Conservation (phyloP, 2,888 invertebrate species). For the Aquatica leii region DNA sequence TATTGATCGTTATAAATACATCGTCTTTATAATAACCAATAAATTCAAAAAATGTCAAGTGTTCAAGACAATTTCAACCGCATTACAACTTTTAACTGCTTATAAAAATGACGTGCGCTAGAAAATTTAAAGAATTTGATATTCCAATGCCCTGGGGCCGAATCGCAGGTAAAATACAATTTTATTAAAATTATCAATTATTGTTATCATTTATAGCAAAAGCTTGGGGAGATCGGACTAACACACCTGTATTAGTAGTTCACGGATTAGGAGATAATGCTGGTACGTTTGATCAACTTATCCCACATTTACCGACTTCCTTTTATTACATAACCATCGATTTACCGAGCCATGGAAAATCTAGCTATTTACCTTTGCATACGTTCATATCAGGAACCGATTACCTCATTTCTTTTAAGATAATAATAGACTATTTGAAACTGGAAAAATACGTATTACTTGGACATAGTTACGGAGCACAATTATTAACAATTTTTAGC, state of each 20-base stretch:
- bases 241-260: constrained; percentile 65
- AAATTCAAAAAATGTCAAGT: too few relatives aligned
- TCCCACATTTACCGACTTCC: constrained; percentile 62
- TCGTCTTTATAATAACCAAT: too few relatives aligned
- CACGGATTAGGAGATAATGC: constrained; percentile 70
- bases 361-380: constrained; percentile 62
- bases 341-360: constrained; percentile 69
- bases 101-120: not conserved
- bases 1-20: too few relatives aligned
- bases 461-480: constrained; percentile 63
- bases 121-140: not conserved
- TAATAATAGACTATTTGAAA: constrained; percentile 51
- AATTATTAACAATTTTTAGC: constrained; percentile 57
- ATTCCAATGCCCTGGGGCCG: not conserved
- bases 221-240: constrained; percentile 67
- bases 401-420: constrained; percentile 55
- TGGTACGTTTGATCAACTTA: constrained; percentile 66
- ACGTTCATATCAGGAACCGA: constrained; percentile 59
- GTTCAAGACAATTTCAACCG: too few relatives aligned
- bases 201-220: constrained; percentile 64
- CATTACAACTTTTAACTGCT: too few relatives aligned
- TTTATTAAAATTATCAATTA: not conserved
- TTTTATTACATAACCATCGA: constrained; percentile 63
- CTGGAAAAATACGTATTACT: constrained; percentile 52
- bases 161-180: not conserved